Percentiles rank a stretch among this genome's conserved stretches.
phyloP scores from a whole-genome alignment of 2,113 vertebrate species.

The Lota lota region DNA sequence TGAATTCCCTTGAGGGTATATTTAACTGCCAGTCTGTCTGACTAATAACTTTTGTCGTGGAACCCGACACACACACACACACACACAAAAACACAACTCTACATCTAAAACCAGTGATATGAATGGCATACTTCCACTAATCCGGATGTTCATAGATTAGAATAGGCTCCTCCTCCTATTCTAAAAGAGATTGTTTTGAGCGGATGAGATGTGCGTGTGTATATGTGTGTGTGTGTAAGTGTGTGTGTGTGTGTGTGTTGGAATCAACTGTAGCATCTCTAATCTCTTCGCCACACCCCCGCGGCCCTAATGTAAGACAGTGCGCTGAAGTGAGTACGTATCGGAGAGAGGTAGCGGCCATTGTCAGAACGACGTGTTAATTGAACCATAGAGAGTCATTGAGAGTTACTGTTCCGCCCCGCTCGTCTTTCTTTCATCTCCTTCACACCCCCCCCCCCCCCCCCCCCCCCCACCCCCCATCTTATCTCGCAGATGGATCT shows the following conservation, averaged over 20 bases:
- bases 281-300: constrained; percentile 11
- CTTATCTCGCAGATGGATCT: constrained; percentile 68
- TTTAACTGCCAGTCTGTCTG: too few species aligned
- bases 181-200: too few species aligned
- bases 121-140: too few species aligned
- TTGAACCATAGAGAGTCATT: constrained; percentile 64
- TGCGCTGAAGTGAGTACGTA: constrained; percentile 31
- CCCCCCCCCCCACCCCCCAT: constrained; percentile 48
- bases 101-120: too few species aligned
- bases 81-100: too few species aligned
- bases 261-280: background rate
- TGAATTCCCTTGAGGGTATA: too few species aligned
- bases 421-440: constrained; percentile 56
- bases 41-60: too few species aligned
- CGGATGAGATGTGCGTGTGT: background rate
- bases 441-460: constrained; percentile 49
- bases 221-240: background rate
- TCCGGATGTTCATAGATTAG: too few species aligned
- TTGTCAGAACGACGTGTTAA: constrained; percentile 71
- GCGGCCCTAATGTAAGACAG: constrained; percentile 17
- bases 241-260: background rate
- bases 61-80: too few species aligned
- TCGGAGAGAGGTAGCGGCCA: constrained; percentile 40
- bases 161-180: too few species aligned
- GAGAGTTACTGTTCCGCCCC: constrained; percentile 60